Evolutionary conservation across 2,113 vertebrate genomes (phyloP).

Genomic region (Nesospiza acunhae): DNA sequence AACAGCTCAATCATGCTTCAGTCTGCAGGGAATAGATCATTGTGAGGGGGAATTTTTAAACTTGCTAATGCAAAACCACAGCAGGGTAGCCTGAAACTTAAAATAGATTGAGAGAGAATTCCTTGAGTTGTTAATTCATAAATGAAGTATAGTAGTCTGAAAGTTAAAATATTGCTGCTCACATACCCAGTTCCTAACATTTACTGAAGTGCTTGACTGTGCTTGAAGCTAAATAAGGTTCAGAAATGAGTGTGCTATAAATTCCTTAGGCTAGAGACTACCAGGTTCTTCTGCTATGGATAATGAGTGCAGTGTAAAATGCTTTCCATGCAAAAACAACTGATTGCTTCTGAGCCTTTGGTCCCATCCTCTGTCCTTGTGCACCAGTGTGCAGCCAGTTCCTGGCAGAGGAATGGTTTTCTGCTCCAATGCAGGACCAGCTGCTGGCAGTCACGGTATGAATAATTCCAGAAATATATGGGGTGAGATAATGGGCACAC

Average conservation of each 20-base stretch:
- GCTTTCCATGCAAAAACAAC: background rate
- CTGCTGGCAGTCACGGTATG: background rate
- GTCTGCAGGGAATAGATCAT: background rate
- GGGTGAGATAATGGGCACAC: background rate
- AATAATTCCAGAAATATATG: background rate
- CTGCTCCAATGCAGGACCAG: background rate
- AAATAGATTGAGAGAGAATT: background rate
- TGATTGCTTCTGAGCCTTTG: background rate
- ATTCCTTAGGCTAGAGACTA: slow-evolving; percentile 9
- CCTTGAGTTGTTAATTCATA: background rate
- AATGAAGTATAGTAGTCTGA: background rate
- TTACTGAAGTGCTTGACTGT: background rate
- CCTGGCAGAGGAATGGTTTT: background rate
- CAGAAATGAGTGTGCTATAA: slow-evolving; percentile 13
- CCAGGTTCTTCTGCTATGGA: background rate
- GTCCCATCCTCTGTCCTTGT: background rate
- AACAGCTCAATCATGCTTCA: background rate
- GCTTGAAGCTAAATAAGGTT: slow-evolving; percentile 18
- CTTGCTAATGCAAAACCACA: background rate
- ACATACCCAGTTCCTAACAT: background rate
- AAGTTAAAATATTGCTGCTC: slow-evolving; percentile 7
- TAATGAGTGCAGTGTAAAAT: background rate
- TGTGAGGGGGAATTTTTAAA: background rate
- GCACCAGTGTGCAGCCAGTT: background rate
- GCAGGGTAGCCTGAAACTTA: background rate